Conservation (phyloP, 2,888 invertebrate species). For the Diadegma fenestrale region DNA sequence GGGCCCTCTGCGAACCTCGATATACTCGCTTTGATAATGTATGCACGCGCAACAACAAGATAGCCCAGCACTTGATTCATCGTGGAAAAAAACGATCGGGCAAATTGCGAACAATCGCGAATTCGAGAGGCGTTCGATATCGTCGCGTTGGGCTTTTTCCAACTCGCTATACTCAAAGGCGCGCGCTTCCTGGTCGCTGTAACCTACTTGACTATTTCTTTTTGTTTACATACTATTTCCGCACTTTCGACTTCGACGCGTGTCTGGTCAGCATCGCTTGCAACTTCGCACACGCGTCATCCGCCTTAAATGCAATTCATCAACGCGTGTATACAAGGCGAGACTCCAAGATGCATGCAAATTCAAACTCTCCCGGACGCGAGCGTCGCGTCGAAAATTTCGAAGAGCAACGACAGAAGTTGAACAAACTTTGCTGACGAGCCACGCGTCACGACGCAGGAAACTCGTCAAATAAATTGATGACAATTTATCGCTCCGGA, state of each 20-base stretch:
- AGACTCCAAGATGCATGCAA: neutral
- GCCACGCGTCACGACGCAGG: neutral
- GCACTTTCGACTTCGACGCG: conserved; percentile 63
- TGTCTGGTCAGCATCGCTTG: conserved; percentile 22
- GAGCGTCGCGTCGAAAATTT: neutral
- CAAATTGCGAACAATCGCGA: conserved; percentile 40
- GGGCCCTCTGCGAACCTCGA: neutral
- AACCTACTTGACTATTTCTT: conserved; percentile 27
- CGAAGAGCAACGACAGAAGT: neutral
- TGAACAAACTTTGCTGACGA: neutral
- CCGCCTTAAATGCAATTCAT: neutral
- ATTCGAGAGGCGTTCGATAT: conserved; percentile 35
- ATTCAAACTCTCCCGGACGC: neutral
- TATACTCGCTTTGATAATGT: neutral
- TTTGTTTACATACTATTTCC: conserved; percentile 51
- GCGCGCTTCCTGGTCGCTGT: conserved; percentile 53
- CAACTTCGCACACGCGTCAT: conserved; percentile 16
- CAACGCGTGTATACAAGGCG: neutral
- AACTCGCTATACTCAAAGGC: neutral
- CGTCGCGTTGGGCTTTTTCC: neutral
- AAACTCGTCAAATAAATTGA: neutral
- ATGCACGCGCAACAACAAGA: neutral
- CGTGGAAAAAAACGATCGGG: conserved; percentile 10
- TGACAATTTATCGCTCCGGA: neutral
- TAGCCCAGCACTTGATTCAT: neutral